Evolutionary conservation across 2,113 vertebrate species (phyloP).

Genomic region (Accipiter cooperii): DNA sequence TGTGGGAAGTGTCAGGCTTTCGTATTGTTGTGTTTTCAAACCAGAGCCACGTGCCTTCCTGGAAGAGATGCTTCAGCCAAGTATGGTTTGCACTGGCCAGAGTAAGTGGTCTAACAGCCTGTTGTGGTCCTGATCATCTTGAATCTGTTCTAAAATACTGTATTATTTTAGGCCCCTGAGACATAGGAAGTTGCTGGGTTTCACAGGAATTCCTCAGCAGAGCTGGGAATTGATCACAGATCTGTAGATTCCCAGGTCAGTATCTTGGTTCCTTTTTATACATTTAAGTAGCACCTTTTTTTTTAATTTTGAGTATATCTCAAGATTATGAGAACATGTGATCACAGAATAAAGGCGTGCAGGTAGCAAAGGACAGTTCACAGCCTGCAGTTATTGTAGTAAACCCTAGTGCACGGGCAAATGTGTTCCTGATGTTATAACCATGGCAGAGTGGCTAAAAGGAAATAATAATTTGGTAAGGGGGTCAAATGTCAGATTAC

Average conservation of each 20-base stretch:
- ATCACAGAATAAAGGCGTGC: neutral
- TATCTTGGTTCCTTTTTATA: neutral
- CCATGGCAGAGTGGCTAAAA: neutral
- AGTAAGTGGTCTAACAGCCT: neutral
- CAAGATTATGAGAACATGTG: neutral
- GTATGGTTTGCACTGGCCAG: too few relatives aligned
- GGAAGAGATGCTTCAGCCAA: neutral
- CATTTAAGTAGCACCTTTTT: neutral
- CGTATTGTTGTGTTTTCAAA: fast-evolving
- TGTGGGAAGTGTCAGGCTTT: neutral
- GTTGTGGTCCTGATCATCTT: neutral
- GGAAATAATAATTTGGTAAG: neutral
- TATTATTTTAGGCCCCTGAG: neutral
- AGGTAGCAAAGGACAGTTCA: neutral
- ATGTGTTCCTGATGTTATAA: neutral
- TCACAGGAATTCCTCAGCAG: neutral
- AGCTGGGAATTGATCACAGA: neutral
- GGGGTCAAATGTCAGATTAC: neutral
- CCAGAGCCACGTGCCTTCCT: neutral
- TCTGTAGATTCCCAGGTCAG: neutral
- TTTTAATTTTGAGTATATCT: neutral
- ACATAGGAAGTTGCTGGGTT: neutral
- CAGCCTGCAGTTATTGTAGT: neutral
- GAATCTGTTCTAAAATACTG: neutral
- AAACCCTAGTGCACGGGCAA: neutral